phyloP scores from a whole-genome alignment of 2,888 invertebrate genomes.

The Tinea trinotella region DNA sequence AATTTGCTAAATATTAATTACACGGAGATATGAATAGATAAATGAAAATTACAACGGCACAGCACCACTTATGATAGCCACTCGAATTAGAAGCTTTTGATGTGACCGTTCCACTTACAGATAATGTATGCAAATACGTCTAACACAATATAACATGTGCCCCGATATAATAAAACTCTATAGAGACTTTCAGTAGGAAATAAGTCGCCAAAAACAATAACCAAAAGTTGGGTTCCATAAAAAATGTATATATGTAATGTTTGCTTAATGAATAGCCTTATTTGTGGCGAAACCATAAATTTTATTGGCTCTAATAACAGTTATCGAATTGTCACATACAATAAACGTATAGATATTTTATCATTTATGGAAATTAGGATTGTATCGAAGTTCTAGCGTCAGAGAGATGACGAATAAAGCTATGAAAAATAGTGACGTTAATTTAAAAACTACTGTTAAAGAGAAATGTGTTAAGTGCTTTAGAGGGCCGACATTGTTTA shows the following conservation, averaged over 20 bases:
- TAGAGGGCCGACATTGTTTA: constrained; percentile 69
- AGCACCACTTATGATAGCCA: background rate
- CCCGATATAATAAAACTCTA: no score
- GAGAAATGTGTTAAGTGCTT: constrained; percentile 50
- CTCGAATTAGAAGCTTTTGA: constrained; percentile 1
- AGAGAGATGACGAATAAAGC: constrained; percentile 12
- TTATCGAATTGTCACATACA: background rate
- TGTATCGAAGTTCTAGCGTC: background rate
- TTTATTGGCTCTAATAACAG: background rate
- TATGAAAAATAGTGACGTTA: constrained; percentile 1
- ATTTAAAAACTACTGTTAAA: constrained; percentile 30
- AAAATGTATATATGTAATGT: background rate
- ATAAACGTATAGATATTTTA: background rate
- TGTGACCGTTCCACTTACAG: background rate
- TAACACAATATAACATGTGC: background rate
- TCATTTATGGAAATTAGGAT: background rate
- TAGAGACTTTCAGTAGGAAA: background rate
- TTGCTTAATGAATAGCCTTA: background rate
- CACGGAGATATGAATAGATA: background rate
- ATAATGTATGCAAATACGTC: background rate
- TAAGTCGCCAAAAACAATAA: no score
- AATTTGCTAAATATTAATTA: background rate
- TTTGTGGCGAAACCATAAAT: background rate
- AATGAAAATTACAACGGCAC: background rate
- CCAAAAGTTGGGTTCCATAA: background rate